Base-by-base conservation (phyloP, 2,797 vertebrate species). In the Xenentodon cancila region DNA sequence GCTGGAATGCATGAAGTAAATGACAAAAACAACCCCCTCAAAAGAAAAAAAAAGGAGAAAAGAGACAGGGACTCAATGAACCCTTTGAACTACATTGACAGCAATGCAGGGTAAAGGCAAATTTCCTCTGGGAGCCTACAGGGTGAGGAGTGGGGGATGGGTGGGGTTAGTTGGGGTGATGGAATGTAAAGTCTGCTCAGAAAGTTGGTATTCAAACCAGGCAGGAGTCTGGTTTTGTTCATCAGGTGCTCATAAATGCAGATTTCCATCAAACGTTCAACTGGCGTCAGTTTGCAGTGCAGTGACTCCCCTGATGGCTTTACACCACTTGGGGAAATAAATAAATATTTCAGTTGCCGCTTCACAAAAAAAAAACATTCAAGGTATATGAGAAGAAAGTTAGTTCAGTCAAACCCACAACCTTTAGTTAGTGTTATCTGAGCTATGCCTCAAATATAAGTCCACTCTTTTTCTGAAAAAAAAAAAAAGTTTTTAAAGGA, bases 91-190 rank as follows among this genome's bases (percentile, higher is more conserved):
- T 84, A 70, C 82, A 88, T 79, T 88, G 92, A 92, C 86, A 86
- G 85, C 75, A 89, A 73, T 53, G 59, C 71, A 79, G 75, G 67
- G 82, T 84, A 81, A 89, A 86, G 78, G 81, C 86, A 89, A 69
- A 85, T 89, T 90, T 92, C 89, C 89, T 92, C 82, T 75, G 88
- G 84, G 88, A 86, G 80, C 63, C 87, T 80, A 59, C 57, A 72
- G 82, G 84, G 79, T 73, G 68, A 66, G 50, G 68, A 72, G 73
- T 88, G 91, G 91, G 89, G 92, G 91, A 85, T 92, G 89, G 89
- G 90, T 84, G 83, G 70, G 90, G 91, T 92, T 90, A 91, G 81
- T 81, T 88, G 60, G 90, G 90, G 89, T 91, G 89, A 91, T 79
- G 59, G 84, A 85, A 79, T 85, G 73, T 73, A 86, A 84, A 84